phyloP scores from a whole-genome alignment of 2,113 vertebrate genomes.

The Pithys albifrons region DNA sequence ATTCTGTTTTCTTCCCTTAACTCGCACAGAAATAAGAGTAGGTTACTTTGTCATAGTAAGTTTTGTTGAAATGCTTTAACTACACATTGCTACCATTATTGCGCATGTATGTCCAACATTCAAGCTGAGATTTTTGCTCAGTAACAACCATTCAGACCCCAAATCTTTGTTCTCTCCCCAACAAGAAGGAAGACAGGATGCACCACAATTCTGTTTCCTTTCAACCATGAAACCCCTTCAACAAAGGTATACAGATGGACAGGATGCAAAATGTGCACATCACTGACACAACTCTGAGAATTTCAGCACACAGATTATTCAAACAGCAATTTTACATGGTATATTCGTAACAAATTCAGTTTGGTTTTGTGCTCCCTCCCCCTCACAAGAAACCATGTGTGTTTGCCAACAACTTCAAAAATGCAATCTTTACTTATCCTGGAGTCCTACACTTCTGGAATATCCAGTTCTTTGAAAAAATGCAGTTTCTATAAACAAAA shows the following conservation, averaged over 20 bases:
- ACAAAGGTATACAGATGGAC: neutral
- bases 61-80: neutral
- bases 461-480: neutral
- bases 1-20: neutral
- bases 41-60: neutral
- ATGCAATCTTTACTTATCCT: neutral
- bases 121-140: neutral
- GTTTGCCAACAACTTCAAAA: neutral
- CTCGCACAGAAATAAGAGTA: neutral
- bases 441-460: neutral
- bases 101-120: neutral
- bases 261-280: neutral
- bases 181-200: neutral
- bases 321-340: neutral
- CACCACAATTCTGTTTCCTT: neutral
- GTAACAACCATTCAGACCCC: neutral
- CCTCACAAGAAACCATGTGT: neutral
- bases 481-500: neutral
- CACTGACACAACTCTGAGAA: neutral
- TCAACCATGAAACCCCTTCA: neutral
- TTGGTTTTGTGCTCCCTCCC: neutral
- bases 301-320: neutral
- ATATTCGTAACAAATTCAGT: neutral
- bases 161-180: neutral
- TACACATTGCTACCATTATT: neutral